phyloP scores from a whole-genome alignment of 1,140 invertebrate genomes.

The Tetramorium simillimum region DNA sequence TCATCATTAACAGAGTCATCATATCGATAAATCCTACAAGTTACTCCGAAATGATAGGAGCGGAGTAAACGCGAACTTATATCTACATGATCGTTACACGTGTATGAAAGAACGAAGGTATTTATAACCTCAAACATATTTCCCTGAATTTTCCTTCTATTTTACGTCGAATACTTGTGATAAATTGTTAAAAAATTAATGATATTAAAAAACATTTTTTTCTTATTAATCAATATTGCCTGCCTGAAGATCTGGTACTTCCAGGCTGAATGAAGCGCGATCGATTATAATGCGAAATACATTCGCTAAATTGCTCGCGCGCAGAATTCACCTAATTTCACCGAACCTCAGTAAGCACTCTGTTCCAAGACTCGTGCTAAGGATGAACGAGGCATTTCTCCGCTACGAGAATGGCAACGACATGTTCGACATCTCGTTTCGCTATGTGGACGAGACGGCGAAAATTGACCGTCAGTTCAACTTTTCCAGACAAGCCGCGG shows the following conservation, averaged over 20 bases:
- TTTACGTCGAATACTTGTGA: not conserved
- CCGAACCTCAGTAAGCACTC: not conserved
- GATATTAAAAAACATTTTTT: not conserved
- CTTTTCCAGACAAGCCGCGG: slow-evolving; percentile 87
- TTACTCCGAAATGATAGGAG: no score
- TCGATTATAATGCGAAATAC: slow-evolving; percentile 37
- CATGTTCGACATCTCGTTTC: slow-evolving; percentile 85
- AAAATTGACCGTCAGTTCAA: slow-evolving; percentile 88
- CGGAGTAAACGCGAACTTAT: no score
- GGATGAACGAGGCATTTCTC: slow-evolving; percentile 86
- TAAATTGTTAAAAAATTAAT: not conserved
- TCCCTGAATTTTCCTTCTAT: not conserved
- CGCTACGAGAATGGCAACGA: slow-evolving; percentile 81
- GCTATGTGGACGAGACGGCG: slow-evolving; percentile 82
- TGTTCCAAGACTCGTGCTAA: slow-evolving; percentile 58
- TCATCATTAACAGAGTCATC: no score
- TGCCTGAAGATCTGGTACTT: not conserved
- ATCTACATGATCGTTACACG: no score
- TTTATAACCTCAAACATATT: not conserved
- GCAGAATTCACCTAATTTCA: not conserved
- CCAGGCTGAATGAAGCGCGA: not conserved
- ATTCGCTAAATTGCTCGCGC: not conserved
- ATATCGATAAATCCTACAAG: no score
- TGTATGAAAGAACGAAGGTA: not conserved
- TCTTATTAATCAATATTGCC: not conserved